Evolutionary conservation across 1,140 invertebrate genomes (phyloP), one percentile per base, ranked within the genome.

Genomic region (Agrypnia vestita): DNA sequence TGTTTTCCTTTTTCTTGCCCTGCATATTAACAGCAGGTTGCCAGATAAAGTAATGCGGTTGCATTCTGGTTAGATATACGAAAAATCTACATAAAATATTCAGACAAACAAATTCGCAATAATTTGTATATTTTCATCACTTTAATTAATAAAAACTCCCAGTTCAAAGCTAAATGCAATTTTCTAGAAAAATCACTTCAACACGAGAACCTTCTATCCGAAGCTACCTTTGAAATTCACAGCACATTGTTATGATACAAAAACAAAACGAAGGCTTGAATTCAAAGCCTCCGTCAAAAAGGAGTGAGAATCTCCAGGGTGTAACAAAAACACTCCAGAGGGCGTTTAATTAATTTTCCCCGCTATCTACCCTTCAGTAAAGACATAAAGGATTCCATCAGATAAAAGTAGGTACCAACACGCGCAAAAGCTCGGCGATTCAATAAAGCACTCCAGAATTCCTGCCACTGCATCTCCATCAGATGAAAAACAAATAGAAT

Each of bases 291-390:
- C 73, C 13, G 46, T 35, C 46, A 35, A 76, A 75, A 73, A 75
- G 55, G 73, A 51, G 67, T 76, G 55, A 61, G 73, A 76, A 17
- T 59, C 73, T 76, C 19, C 13, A 12, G 19, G 17, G 47, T 19
- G 55, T 21, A 62, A 62, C 55, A 46, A 76, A 76, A 62, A 62
- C 44, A 44, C 56, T 46, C 43, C 9, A 55, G 49, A 73, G 49
- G 49, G 43, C 17, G 73, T 61, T 74, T 62, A 76, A 76, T 76
- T 76, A 76, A 76, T 76, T 76, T 74, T 61, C 59, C 56, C 55
- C 17, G 19, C 73, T 47, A 19, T 62, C 19, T 21, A 13, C 46
- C n/a, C 10, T 17, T 71, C 8, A 35, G 35, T 35, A 25, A 71
- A 17, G 17, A 46, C 35, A 64, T 64, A 64, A 64, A 49, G 67